Conservation (phyloP, 1,140 invertebrate genomes). For the Leptoteleia sp. region DNA sequence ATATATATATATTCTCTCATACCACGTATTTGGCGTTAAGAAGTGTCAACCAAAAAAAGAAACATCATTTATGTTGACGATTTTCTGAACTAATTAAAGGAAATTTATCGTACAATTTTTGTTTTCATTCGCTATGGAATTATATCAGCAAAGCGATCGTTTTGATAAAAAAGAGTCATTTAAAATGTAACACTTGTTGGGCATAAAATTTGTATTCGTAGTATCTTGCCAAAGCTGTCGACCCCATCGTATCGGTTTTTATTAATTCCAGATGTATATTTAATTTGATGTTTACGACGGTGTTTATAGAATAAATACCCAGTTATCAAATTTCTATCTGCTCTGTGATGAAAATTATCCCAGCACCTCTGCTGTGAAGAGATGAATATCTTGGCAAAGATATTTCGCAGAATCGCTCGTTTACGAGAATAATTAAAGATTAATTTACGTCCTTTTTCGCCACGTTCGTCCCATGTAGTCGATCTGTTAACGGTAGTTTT, state of each 20-base stretch:
- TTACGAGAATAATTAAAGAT: constrained; percentile 65
- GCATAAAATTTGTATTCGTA: constrained; percentile 41
- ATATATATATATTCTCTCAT: too few species aligned
- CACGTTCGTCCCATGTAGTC: constrained; percentile 49
- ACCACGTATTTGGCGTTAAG: too few species aligned
- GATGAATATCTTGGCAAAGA: constrained; percentile 61
- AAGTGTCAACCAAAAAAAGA: too few species aligned
- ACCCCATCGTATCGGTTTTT: constrained; percentile 60
- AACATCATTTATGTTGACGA: too few species aligned
- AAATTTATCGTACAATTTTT: too few species aligned
- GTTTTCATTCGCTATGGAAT: too few species aligned
- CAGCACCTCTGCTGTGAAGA: constrained; percentile 59
- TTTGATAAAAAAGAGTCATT: constrained; percentile 61
- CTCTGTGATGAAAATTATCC: constrained; percentile 60
- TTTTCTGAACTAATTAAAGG: too few species aligned
- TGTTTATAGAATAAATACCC: constrained; percentile 62
- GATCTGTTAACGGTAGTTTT: constrained; percentile 67
- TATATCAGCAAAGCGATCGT: too few species aligned
- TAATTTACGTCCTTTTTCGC: constrained; percentile 64
- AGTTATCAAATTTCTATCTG: constrained; percentile 66
- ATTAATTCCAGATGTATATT: constrained; percentile 65
- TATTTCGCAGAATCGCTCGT: constrained; percentile 63
- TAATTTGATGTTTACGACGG: constrained; percentile 63
- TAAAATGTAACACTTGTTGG: constrained; percentile 59
- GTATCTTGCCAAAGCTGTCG: constrained; percentile 36